phyloP scores from a whole-genome alignment of 1,140 invertebrate species.

The Galendromus occidentalis region DNA sequence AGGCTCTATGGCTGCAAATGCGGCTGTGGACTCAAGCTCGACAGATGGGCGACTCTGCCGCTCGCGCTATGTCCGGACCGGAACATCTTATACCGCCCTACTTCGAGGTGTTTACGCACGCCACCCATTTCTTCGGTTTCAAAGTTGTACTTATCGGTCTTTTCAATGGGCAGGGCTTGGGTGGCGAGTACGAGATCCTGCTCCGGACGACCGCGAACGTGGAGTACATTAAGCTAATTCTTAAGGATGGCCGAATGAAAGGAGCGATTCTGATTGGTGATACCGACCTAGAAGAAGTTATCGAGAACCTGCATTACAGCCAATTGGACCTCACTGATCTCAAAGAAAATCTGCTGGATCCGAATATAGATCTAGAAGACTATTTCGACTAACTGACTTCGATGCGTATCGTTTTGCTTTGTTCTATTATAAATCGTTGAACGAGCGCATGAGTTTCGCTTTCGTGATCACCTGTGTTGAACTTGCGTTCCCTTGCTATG shows the following conservation, averaged over 20 bases:
- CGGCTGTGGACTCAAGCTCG: slow-evolving; percentile 90
- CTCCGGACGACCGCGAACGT: slow-evolving; percentile 50
- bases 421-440: too few relatives aligned
- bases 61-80: slow-evolving; percentile 53
- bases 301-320: slow-evolving; percentile 92
- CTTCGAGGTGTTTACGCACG: slow-evolving; percentile 91
- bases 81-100: slow-evolving; percentile 17
- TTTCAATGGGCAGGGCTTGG: slow-evolving; percentile 77
- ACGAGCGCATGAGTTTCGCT: too few relatives aligned
- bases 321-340: slow-evolving; percentile 67
- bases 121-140: slow-evolving; percentile 81
- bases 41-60: slow-evolving; percentile 87
- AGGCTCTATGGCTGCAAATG: slow-evolving; percentile 39
- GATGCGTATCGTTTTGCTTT: neutral
- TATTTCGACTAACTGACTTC: slow-evolving; percentile 70
- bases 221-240: slow-evolving; percentile 78
- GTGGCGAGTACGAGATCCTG: slow-evolving; percentile 62
- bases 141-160: slow-evolving; percentile 72
- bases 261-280: slow-evolving; percentile 90
- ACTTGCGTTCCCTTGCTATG: too few relatives aligned
- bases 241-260: slow-evolving; percentile 62
- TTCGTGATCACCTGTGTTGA: too few relatives aligned
- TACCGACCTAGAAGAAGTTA: slow-evolving; percentile 90
- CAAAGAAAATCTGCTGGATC: slow-evolving; percentile 81
- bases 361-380: slow-evolving; percentile 91